Base-by-base conservation (phyloP, 2,113 vertebrate species). In the Ammodytes dubius region DNA sequence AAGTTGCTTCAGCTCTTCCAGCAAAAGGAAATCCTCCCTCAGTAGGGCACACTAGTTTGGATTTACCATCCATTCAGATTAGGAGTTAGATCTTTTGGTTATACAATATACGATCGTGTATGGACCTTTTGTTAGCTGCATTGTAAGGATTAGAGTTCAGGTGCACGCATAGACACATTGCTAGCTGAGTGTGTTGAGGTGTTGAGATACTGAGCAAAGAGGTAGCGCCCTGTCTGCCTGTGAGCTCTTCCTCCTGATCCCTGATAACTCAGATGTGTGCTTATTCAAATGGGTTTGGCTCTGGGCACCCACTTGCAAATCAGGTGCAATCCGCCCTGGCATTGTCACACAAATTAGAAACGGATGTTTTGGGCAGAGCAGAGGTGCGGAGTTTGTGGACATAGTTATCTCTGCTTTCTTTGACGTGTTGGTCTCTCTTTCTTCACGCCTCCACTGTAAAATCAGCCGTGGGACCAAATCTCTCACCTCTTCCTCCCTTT, bases 281-380 rank as follows among this genome's bases (percentile, higher is more conserved):
- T 92, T 93, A 95, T 94, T 94, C 95, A 95, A 95, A 95, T 94
- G 89, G 91, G 57, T 81, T 88, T 85, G 87, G 92, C 92, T 90
- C 83, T 14, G 87, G 93, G 94, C 93, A 90, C 87, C 88, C 90
- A 91, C 88, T 94, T 95, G 95, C 95, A 95, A 95, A 95, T 95
- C 89, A 94, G 93, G 89, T 91, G 82, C 93, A 90, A 90, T 93
- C 89, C 90, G 67, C 74, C 64, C 71, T 77, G 73, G 75, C 87
- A 91, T 94, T 91, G 93, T 95, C 93, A 95, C 92, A 93, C 95
- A 95, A 94, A 95, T 95, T 90, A 93, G 91, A 88, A 95, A 95
- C 92, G 87, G 88, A 91, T 93, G 88, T 92, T 92, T 87, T 74
- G 87, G 90, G 81, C 83, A 77, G 87, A 92, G 87, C 83, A 66